Base-by-base conservation (phyloP, 2,888 invertebrate species). In the Catocala sponsa region DNA sequence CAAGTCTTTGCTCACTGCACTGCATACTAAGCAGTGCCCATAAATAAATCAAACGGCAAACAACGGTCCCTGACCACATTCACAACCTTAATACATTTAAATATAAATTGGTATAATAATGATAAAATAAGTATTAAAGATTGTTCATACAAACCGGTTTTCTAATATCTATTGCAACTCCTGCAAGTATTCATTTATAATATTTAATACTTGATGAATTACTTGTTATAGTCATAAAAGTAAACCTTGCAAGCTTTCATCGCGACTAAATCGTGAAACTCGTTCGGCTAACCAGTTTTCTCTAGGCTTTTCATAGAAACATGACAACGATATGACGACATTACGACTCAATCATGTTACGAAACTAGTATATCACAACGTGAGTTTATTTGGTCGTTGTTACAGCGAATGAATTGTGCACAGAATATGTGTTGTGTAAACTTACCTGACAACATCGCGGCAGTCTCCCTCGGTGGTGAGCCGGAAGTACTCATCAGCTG, bases 401-500 rank as follows among this genome's bases (percentile, higher is more conserved):
- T 64, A 62, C 53, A 53, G 62, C 49, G 59, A 74, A 53, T 63
- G 57, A 55, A 63, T 62, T 72, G 64, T 68, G 54, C 47, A 25
- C 54, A 65, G 63, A 54, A 50, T 46, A 48, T 58, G 41, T 32
- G 55, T 69, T 65, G 68, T 70, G 68, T 55, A 65, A 65, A 72
- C 89, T 95, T 95, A 98, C 97, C 98, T 98, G 85, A 98, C 98
- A 77, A 98, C 98, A 90, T 98, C 98, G 80, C 98, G 96, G 92
- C 98, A 98, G 92, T 98, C 98, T 70, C 97, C 97, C 33, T 98
- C 98, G 55, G 96, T 96, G 74, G 96, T 95, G 78, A 98, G 95
- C 74, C 98, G 96, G 95, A 98, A 98, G 94, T 98, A 98, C 91
- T 98, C 98, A 84, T 98, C 98, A 13, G 97, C 97, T 4, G 98